Base-by-base conservation (phyloP, 2,113 vertebrate species). In the Sterrhoptilus dennistouni region DNA sequence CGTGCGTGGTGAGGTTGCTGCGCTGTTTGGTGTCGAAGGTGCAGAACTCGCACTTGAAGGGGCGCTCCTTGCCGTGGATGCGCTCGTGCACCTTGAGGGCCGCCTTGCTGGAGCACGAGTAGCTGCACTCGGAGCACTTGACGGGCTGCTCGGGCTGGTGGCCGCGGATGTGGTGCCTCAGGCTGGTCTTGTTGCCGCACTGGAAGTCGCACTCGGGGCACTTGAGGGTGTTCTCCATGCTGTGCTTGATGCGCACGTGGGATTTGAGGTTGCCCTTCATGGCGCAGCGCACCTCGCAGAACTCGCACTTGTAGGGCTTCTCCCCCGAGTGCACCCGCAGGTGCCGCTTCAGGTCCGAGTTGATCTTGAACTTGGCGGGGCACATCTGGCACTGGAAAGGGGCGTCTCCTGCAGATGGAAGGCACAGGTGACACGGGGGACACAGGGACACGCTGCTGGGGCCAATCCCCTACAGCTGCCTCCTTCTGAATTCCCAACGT, bases 251-350 rank as follows among this genome's bases (percentile, higher is more conserved):
- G 87, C 99, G 99, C 70, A 99, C 87, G 97, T 99, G 99, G 0
- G 99, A 99, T 71, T 99, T 99, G 45, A 99, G 97, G 98, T 99
- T 99, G 49, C 99, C 99, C 69, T 99, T 99, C 99, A 99, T 99
- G 97, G 99, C 99, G 49, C 99, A 99, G 92, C 99, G 98, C 90
- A 99, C 99, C 3, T 99, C 98, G 12, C 99, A 99, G 65, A 99
- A 99, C 84, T 99, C 99, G 54, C 99, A 99, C 54, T 99, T 98
- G 98, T 99, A 99, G 1, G 99, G 99, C 85, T 99, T 99, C 95
- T 99, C 99, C 16, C 99, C 99, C 0, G 99, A 99, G 98, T 99
- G 99, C 75, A 99, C 99, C 23, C 99, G 98, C 96, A 99, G 95
- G 97, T 99, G 99, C 86, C 99, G 97, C 98, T 99, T 99, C 97